Evolutionary conservation across 2,113 vertebrate genomes (phyloP), one percentile per base, ranked within the genome.

Genomic region (Osmerus mordax): DNA sequence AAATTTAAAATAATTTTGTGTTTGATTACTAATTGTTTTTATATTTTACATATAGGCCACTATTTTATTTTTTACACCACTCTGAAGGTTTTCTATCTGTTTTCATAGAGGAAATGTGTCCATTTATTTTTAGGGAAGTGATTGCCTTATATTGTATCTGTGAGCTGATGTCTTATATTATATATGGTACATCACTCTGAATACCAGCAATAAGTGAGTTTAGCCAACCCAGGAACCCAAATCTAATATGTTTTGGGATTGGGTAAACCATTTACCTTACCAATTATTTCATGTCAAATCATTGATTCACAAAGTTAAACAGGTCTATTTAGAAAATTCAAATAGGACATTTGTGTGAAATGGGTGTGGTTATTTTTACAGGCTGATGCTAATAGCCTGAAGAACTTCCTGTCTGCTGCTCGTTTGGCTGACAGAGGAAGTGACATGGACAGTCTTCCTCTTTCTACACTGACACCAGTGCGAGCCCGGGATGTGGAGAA

Each of bases 401-500:
- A 96, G 91, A 91, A 83, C 85, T 99, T 99, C 86, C 94, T 99
- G 56, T 95, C 95, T 6, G 94, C 94, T 1, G 81, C 95, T 76
- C 94, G 93, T 61, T 85, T 98, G 90, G 96, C 95, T 75, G 91
- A 98, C 86, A 92, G 88, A 86, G 95, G 96, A 53, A 91, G 79
- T 5, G 87, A 94, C 68, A 4, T 87, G 0, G 91, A 87, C 53
- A 83, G 78, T 1, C 85, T 95, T 4, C 89, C 93, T 0, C 92
- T 99, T 62, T 95, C 94, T 41, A 83, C 92, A 0, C 87, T 96
- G 56, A 91, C 92, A 19, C 93, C 97, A 0, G 94, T 93, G 0
- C 96, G 95, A 9, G 92, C 93, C 73, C 92, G 93, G 0, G 97
- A 99, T 3, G 95, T 99, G 41, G 96, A 99, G 80, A 98, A 97